A percentile compares a stretch with the other conserved stretches of the same genome.
Evolutionary conservation across 1,140 invertebrate species (phyloP).

Genomic region (Eumeta japonica): DNA sequence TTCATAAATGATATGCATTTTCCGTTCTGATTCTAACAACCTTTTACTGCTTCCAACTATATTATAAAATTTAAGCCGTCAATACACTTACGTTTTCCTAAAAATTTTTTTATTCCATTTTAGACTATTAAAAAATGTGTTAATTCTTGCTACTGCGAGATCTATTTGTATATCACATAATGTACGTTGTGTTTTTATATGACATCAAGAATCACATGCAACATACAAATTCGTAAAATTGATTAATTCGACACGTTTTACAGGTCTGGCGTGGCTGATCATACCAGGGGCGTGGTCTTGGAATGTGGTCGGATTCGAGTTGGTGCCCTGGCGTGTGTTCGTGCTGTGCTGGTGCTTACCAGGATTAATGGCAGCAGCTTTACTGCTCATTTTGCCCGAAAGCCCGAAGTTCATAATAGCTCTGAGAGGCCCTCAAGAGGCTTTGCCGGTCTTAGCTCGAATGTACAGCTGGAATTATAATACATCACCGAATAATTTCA

Average conservation of each 20-base stretch:
- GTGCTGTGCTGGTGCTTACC: slow-evolving; percentile 60
- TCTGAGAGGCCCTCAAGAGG: slow-evolving; percentile 59
- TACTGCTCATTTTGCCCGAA: slow-evolving; percentile 64
- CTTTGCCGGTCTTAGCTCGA: slow-evolving; percentile 59
- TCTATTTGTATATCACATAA: no score
- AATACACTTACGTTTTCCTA: no score
- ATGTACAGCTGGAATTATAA: slow-evolving; percentile 59
- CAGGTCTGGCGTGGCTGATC: slow-evolving; percentile 65
- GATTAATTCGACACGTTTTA: slow-evolving; percentile 11
- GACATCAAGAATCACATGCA: no score
- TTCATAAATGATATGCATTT: no score
- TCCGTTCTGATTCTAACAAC: no score
- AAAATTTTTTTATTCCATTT: no score
- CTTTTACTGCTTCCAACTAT: no score
- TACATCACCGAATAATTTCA: slow-evolving; percentile 16
- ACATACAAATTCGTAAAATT: not conserved
- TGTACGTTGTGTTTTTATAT: no score
- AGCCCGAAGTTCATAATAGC: slow-evolving; percentile 73
- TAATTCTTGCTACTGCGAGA: no score
- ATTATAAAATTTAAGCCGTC: no score
- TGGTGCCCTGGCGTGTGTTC: slow-evolving; percentile 66
- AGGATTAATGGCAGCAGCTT: slow-evolving; percentile 52
- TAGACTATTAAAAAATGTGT: no score
- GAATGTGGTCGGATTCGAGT: slow-evolving; percentile 29
- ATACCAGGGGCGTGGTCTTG: slow-evolving; percentile 59